phyloP scores from a whole-genome alignment of 1,140 invertebrate genomes.

The Nilaparvata lugens region DNA sequence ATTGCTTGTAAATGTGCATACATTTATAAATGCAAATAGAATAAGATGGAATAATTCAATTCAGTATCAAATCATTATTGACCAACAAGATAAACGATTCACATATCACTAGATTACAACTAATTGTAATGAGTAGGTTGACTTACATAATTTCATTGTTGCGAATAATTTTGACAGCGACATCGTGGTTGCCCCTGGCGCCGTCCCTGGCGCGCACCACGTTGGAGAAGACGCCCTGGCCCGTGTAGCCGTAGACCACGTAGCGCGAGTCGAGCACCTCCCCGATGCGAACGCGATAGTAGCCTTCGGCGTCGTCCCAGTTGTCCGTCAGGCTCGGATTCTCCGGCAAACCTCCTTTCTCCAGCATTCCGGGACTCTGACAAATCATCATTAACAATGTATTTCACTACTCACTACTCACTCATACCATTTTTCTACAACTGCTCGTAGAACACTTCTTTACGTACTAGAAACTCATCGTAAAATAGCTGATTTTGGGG shows the following conservation, averaged over 20 bases:
- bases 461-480: too few relatives aligned
- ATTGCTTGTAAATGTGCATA: too few relatives aligned
- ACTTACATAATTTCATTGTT: conserved; percentile 99
- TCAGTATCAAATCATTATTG: neutral
- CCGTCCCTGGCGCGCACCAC: conserved; percentile 90
- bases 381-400: conserved; percentile 22
- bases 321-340: conserved; percentile 94
- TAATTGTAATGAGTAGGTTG: neutral
- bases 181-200: conserved; percentile 75
- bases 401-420: too few relatives aligned
- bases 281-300: conserved; percentile 92
- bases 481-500: too few relatives aligned
- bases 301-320: conserved; percentile 99
- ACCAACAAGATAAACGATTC: too few relatives aligned
- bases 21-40: neutral
- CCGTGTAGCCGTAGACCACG: conserved; percentile 90
- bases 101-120: too few relatives aligned
- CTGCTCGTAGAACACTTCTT: too few relatives aligned
- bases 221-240: conserved; percentile 98
- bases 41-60: neutral
- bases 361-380: conserved; percentile 65
- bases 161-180: conserved; percentile 98
- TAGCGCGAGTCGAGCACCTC: conserved; percentile 91
- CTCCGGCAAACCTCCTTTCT: conserved; percentile 56
- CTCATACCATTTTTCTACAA: too few relatives aligned